These are phyloP conservation scores for Rhinopomastus cyanomelas DNA, from an alignment of 2,113 vertebrate genomes.

Conservation along the genomic window DNA sequence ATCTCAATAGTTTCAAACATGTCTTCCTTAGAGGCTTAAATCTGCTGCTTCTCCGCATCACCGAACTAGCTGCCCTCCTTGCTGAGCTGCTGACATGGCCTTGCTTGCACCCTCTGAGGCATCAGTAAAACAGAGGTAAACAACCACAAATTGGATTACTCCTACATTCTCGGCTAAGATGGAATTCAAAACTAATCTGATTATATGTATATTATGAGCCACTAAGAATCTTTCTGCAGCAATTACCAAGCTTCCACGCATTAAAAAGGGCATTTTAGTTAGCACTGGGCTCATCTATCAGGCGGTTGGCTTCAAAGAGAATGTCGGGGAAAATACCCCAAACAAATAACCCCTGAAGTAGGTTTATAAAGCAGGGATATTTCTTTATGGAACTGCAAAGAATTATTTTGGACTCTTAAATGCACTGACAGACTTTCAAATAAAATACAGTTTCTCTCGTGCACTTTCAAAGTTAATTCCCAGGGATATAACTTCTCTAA, in stretches of 20 bases:
- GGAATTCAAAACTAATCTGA: slow-evolving; percentile 90
- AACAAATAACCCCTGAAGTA: slow-evolving; percentile 56
- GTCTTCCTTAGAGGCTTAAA: neutral
- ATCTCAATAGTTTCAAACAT: neutral
- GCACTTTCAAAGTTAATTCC: slow-evolving; percentile 6
- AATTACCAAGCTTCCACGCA: slow-evolving; percentile 92
- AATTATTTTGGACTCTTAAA: slow-evolving; percentile 63
- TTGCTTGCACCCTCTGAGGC: slow-evolving; percentile 5
- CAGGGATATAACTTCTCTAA: neutral
- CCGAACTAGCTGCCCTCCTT: neutral
- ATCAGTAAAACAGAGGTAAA: slow-evolving; percentile 66
- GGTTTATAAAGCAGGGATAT: slow-evolving; percentile 53
- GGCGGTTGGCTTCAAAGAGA: slow-evolving; percentile 85
- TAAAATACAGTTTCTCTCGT: slow-evolving; percentile 45
- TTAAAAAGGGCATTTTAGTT: slow-evolving; percentile 87
- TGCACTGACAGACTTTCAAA: slow-evolving; percentile 19
- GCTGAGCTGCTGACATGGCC: neutral
- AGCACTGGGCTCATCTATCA: slow-evolving; percentile 85
- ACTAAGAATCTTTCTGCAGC: slow-evolving; percentile 91
- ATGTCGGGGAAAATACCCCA: neutral
- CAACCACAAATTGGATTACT: slow-evolving; percentile 73
- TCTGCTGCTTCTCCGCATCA: neutral
- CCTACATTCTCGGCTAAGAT: slow-evolving; percentile 71
- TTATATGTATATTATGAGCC: slow-evolving; percentile 90
- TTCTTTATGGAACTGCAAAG: slow-evolving; percentile 40